Conservation (phyloP, 2,113 vertebrate genomes). For the Gobius niger region DNA sequence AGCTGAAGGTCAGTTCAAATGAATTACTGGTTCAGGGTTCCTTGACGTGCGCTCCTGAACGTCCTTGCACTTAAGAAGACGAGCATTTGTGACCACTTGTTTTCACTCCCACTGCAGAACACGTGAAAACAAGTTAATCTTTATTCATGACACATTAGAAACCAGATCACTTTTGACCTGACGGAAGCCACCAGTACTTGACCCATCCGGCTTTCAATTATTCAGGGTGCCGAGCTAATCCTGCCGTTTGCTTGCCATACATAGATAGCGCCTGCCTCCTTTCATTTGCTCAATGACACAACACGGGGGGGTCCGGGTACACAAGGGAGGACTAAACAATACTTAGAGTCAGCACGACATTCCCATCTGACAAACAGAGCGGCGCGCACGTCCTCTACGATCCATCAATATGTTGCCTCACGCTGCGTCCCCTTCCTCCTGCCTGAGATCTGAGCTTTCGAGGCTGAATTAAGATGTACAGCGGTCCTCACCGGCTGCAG, state of each 20-base stretch:
- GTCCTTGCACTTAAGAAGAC: no score
- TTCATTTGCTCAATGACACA: slow-evolving; percentile 16
- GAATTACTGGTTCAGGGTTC: no score
- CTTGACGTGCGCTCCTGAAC: no score
- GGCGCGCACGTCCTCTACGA: slow-evolving; percentile 22
- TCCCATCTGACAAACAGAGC: slow-evolving; percentile 24
- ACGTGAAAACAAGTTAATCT: not conserved
- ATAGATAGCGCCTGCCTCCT: slow-evolving; percentile 23
- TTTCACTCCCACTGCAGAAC: not conserved
- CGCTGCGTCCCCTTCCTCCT: slow-evolving; percentile 19
- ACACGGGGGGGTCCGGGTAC: slow-evolving; percentile 10
- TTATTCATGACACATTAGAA: slow-evolving; percentile 6
- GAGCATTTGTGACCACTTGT: not conserved
- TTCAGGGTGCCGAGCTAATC: slow-evolving; percentile 8
- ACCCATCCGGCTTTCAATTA: slow-evolving; percentile 6
- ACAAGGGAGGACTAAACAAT: slow-evolving; percentile 25
- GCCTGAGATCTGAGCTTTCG: slow-evolving; percentile 36
- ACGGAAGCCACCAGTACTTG: not conserved
- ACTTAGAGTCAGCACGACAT: slow-evolving; percentile 30
- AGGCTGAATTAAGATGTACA: slow-evolving; percentile 47
- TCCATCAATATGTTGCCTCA: slow-evolving; percentile 34
- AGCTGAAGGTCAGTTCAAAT: no score
- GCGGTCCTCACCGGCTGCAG: slow-evolving; percentile 1
- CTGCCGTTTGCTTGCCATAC: slow-evolving; percentile 5
- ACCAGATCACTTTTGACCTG: not conserved